phyloP scores from a whole-genome alignment of 2,797 vertebrate genomes.

The Helostoma temminkii region DNA sequence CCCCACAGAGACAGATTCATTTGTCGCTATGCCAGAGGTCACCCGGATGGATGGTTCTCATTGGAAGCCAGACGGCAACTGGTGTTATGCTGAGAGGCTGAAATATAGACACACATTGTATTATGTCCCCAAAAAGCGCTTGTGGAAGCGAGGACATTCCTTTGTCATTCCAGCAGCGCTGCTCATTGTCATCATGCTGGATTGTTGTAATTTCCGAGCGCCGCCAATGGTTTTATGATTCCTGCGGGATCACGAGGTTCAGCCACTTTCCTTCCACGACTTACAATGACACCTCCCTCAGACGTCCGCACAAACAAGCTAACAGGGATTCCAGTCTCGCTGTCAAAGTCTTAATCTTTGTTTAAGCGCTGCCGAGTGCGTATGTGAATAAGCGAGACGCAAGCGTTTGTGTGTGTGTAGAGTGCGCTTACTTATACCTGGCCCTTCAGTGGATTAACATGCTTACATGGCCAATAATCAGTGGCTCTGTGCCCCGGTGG shows the following conservation, averaged over 20 bases:
- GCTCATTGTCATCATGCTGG: conserved; percentile 58
- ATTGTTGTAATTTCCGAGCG: conserved; percentile 58
- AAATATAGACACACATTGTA: conserved; percentile 52
- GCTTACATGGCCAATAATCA: conserved; percentile 49
- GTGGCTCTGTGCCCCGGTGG: conserved; percentile 41
- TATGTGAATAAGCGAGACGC: conserved; percentile 29
- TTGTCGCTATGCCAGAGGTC: conserved; percentile 49
- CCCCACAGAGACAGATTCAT: conserved; percentile 54
- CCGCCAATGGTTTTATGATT: conserved; percentile 13
- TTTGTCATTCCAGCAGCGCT: conserved; percentile 35
- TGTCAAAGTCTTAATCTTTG: conserved; percentile 62
- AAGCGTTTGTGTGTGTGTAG: conserved; percentile 2
- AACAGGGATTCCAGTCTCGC: conserved; percentile 56
- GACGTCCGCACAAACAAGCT: conserved; percentile 33
- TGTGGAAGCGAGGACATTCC: conserved; percentile 11
- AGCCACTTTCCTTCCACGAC: conserved; percentile 10
- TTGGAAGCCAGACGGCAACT: conserved; percentile 38
- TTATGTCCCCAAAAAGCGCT: conserved; percentile 61
- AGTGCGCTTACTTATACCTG: conserved; percentile 60
- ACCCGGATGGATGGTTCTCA: conserved; percentile 60
- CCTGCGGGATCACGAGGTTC: conserved; percentile 15
- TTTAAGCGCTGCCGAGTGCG: conserved; percentile 38
- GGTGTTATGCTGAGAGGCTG: conserved; percentile 10
- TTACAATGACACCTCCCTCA: conserved; percentile 11
- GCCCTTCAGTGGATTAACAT: conserved; percentile 57